Evolutionary conservation across 2,888 invertebrate genomes (phyloP).

Genomic region (Carpatolechia fugitivella): DNA sequence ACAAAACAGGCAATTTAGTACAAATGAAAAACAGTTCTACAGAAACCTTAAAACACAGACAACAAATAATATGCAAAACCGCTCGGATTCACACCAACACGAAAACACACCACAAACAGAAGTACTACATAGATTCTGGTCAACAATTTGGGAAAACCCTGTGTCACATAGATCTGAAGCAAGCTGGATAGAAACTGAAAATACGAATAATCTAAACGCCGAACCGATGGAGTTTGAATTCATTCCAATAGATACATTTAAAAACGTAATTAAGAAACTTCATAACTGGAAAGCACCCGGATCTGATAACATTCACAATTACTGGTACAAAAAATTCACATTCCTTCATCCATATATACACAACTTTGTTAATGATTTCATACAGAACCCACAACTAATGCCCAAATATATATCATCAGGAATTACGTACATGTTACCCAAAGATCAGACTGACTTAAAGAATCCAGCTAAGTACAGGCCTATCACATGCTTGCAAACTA

Average conservation of each 20-base stretch:
- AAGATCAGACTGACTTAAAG: neutral
- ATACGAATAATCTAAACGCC: neutral
- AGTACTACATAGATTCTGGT: no score
- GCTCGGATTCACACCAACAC: neutral
- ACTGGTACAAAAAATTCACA: no score
- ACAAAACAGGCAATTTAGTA: neutral
- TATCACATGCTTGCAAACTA: no score
- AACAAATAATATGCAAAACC: neutral
- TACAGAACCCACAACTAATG: neutral
- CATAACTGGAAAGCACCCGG: no score
- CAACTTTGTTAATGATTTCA: neutral
- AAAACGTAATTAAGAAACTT: neutral
- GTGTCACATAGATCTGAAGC: no score
- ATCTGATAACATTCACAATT: no score
- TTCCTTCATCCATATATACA: neutral
- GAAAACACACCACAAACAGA: neutral
- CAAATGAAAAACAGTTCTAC: constrained; percentile 4
- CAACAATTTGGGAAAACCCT: no score
- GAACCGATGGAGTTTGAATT: neutral
- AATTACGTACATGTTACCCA: neutral
- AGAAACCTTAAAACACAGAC: neutral
- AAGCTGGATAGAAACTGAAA: no score
- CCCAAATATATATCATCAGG: neutral
- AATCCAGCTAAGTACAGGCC: no score
- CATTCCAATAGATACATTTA: neutral